Evolutionary conservation across 2,888 invertebrate species (phyloP).

Genomic region (Aspidiotus rigidus): DNA sequence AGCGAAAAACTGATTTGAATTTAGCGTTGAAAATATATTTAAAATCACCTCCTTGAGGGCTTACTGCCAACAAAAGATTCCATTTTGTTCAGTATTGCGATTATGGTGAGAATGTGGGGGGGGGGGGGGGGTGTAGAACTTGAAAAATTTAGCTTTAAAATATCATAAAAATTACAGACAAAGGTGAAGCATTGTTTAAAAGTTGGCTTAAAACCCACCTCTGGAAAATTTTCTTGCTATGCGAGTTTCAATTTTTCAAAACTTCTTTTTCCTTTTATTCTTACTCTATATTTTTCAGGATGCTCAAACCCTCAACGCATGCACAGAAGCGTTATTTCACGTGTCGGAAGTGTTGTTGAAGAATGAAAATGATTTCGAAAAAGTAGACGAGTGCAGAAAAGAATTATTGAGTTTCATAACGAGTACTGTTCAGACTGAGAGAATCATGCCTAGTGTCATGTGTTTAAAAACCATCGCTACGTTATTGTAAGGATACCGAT

Average conservation of each 20-base stretch:
- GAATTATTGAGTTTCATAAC: slow-evolving; percentile 12
- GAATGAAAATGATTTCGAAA: slow-evolving; percentile 17
- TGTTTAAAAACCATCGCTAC: slow-evolving; percentile 13
- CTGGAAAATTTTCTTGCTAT: not conserved
- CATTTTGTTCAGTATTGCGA: no score
- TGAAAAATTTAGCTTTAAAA: no score
- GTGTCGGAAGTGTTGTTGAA: slow-evolving; percentile 16
- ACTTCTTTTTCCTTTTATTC: not conserved
- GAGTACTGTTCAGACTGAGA: slow-evolving; percentile 12
- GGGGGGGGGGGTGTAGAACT: no score
- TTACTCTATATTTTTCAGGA: slow-evolving; percentile 15
- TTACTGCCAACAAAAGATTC: no score
- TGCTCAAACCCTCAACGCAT: slow-evolving; percentile 19
- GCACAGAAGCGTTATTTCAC: slow-evolving; percentile 11
- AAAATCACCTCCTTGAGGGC: no score
- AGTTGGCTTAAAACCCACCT: not conserved
- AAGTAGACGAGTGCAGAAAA: slow-evolving; percentile 20
- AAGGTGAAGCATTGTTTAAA: no score
- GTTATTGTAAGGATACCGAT: slow-evolving; percentile 11
- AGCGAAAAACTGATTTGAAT: no score
- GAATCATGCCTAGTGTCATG: slow-evolving; percentile 14
- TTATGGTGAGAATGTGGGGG: no score
- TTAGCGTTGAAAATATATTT: no score
- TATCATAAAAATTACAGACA: no score
- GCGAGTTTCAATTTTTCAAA: no score